These are phyloP conservation scores for Coturnix japonica DNA, from an alignment of 2,113 vertebrate species.

Conservation along the genomic window DNA sequence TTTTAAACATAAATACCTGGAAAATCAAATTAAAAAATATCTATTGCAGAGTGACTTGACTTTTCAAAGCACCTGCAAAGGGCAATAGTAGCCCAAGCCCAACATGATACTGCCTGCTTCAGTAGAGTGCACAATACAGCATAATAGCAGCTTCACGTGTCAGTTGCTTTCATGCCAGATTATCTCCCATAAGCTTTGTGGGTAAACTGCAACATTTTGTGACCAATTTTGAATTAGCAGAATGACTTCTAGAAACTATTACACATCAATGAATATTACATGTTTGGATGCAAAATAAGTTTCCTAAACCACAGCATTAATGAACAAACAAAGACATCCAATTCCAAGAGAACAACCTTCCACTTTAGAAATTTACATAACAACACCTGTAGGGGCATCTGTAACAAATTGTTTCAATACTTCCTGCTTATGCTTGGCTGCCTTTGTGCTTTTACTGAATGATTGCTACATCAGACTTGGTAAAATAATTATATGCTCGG, in stretches of 20 bases:
- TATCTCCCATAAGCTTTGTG: neutral
- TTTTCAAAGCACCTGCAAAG: neutral
- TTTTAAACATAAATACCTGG: constrained; percentile 8
- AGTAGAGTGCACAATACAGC: neutral
- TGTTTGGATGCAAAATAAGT: neutral
- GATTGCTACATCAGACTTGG: neutral
- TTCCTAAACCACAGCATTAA: neutral
- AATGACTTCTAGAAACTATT: neutral
- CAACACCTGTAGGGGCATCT: neutral
- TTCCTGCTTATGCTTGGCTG: neutral
- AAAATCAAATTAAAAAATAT: constrained; percentile 1
- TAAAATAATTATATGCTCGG: neutral
- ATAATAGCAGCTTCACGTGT: neutral
- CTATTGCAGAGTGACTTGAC: neutral
- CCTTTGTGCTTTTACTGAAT: neutral
- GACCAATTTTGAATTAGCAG: neutral
- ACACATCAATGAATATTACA: fast-evolving
- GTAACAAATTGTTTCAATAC: neutral
- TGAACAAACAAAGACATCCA: neutral
- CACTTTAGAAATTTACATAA: neutral
- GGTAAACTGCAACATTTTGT: neutral
- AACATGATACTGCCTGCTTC: neutral
- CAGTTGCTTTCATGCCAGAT: neutral
- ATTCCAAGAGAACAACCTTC: neutral
- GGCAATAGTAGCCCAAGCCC: neutral